Base-by-base conservation (phyloP, 2,113 vertebrate genomes). In the Leuciscus idus region DNA sequence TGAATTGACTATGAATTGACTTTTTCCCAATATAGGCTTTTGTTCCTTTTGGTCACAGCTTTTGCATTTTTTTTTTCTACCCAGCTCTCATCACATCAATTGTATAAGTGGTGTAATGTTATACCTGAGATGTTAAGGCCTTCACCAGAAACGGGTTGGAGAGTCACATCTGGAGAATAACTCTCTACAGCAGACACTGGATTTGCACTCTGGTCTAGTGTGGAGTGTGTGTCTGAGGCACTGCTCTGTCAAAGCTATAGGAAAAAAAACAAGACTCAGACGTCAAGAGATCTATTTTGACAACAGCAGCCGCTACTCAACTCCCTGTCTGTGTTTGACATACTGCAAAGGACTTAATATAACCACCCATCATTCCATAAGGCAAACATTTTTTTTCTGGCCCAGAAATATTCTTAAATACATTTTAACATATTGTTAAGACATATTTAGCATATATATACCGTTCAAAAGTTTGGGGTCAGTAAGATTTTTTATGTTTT, bases 141-240 rank as follows among this genome's bases (percentile, higher is more conserved):
- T 82, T 85, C 6, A 84, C 12, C 28, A 48, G 28, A 72, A 66
- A 39, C 19, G 15, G 72, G 68, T 28, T 61, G 26, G 30, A 62
- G 26, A 62, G 30, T 26, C 48, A 84, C 87, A 90, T 88, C 89
- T 90, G 89, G 87, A 90, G 82, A 81, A 87, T 66, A 55, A 30
- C 28, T 88, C 74, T 86, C 11, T 39, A 15, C 73, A n/a, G 46
- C 59, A 17, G 43, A 50, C 39, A 62, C 59, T 84, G 81, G 17
- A 11, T 85, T 81, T 86, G 62, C 43, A n/a, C 64, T 76, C 70
- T 33, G 55, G 15, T 81, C 55, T 39, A 84, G 55, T 52, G 21
- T 57, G 59, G n/a, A 85, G 36, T 59, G 13, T 57, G 26, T 76
- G 70, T 80, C 26, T 86, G 76, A 30, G 43, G 52, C 66, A 46